Conservation (phyloP, 2,113 vertebrate species). For the Cottus gobio region DNA sequence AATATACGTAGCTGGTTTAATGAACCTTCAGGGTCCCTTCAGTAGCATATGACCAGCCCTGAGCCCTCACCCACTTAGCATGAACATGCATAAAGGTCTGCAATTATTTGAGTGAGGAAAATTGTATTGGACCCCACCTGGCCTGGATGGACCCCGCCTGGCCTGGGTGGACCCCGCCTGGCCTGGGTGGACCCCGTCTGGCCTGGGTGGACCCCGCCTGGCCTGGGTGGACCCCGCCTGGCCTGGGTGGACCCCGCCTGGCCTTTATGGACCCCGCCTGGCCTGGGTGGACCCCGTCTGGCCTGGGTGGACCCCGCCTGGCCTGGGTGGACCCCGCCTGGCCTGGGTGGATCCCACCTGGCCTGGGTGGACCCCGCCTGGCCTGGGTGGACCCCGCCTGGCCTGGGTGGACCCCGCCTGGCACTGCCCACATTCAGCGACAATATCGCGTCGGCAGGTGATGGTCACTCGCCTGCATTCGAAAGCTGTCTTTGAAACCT, state of each 20-base stretch:
- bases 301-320: not conserved
- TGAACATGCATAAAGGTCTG: no score
- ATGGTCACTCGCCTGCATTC: not conserved
- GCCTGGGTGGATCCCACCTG: no score
- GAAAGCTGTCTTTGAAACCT: constrained; percentile 6
- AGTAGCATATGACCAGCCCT: no score
- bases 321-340: not conserved
- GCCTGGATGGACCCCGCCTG: no score
- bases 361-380: not conserved
- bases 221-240: not conserved
- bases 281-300: not conserved
- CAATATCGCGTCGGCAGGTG: not conserved
- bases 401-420: not conserved
- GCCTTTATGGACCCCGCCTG: no score
- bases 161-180: not conserved
- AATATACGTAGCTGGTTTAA: no score
- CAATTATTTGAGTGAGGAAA: no score
- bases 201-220: not conserved
- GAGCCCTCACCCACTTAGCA: no score
- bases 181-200: no score
- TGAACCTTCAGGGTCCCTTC: no score
- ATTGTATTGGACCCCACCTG: no score
- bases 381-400: not conserved
- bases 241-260: not conserved
- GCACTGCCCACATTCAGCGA: not conserved